A percentile compares a stretch with the other conserved stretches of the same genome.
These are phyloP conservation scores for Ornithoptera priamus DNA, from an alignment of 2,888 invertebrate species.

Conservation along the genomic window DNA sequence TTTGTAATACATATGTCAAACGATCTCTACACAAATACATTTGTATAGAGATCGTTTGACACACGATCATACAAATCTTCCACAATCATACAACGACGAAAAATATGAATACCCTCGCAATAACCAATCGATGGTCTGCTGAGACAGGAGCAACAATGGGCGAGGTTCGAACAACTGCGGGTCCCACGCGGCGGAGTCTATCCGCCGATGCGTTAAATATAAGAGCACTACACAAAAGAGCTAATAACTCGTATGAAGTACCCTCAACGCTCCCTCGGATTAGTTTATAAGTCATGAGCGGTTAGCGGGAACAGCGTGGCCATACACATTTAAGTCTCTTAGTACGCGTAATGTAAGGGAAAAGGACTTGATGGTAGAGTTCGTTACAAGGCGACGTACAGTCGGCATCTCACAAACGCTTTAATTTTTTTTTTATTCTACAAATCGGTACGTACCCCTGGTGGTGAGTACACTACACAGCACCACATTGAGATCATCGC, in stretches of 20 bases:
- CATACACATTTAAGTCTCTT: too few relatives aligned
- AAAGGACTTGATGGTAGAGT: too few relatives aligned
- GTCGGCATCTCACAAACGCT: too few relatives aligned
- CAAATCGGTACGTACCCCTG: too few relatives aligned
- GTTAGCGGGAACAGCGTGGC: slow-evolving; percentile 30
- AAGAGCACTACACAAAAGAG: slow-evolving; percentile 65
- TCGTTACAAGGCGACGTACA: too few relatives aligned
- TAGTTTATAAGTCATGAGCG: slow-evolving; percentile 31
- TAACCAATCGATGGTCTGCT: slow-evolving; percentile 19
- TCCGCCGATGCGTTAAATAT: slow-evolving; percentile 66
- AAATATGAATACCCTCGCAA: slow-evolving; percentile 13
- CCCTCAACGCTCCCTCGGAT: slow-evolving; percentile 56
- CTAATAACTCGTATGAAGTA: slow-evolving; percentile 76
- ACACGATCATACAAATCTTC: neutral
- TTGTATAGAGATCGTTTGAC: neutral
- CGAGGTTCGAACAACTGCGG: slow-evolving; percentile 44
- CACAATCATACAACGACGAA: neutral
- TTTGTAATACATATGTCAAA: too few relatives aligned
- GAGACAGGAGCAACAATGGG: slow-evolving; percentile 35
- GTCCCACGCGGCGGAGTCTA: slow-evolving; percentile 47
- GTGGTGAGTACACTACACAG: too few relatives aligned
- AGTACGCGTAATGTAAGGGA: too few relatives aligned
- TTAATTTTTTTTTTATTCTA: too few relatives aligned
- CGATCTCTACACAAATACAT: too few relatives aligned
- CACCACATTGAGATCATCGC: too few relatives aligned